Evolutionary conservation across 2,113 vertebrate genomes (phyloP).

Genomic region (Phyllostomus discolor): DNA sequence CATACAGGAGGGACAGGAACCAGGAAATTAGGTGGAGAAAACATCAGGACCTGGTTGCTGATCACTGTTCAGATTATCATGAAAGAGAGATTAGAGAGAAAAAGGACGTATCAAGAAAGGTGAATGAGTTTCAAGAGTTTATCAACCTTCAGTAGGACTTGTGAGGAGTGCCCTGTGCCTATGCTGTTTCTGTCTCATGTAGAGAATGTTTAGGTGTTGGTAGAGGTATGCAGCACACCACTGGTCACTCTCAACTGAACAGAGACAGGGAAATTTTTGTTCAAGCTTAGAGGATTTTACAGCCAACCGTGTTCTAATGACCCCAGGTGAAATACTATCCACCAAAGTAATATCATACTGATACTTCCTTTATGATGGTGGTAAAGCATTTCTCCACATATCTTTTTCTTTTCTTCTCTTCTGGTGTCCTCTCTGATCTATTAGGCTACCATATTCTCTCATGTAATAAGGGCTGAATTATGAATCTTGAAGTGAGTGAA

Average conservation of each 20-base stretch:
- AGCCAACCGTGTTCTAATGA: background rate
- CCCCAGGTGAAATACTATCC: background rate
- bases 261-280: background rate
- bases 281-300: background rate
- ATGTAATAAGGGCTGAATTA: background rate
- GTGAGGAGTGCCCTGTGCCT: background rate
- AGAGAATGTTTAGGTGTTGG: conserved; percentile 4
- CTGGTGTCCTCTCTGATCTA: background rate
- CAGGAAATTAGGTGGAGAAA: background rate
- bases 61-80: background rate
- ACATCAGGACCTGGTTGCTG: background rate
- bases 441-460: background rate
- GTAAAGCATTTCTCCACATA: background rate
- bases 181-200: background rate
- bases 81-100: background rate
- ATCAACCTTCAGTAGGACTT: background rate
- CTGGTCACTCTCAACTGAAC: background rate
- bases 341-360: background rate
- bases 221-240: background rate
- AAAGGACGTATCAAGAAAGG: background rate
- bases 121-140: background rate
- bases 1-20: background rate
- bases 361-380: background rate
- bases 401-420: background rate
- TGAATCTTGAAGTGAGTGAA: background rate